Conservation (phyloP, 2,888 invertebrate genomes). For the Xanthia togata region DNA sequence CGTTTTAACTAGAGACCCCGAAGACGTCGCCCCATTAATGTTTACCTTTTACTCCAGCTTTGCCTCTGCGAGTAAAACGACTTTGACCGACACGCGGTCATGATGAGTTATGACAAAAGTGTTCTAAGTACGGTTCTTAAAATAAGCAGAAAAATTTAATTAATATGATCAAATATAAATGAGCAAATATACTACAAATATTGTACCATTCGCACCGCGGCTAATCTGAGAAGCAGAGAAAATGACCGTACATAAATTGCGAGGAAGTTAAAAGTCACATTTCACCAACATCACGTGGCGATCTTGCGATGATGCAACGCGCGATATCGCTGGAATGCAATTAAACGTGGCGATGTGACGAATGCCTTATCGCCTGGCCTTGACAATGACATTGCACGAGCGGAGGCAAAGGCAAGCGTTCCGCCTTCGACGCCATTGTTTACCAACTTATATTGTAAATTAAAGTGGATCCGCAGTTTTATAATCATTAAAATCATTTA, state of each 20-base stretch:
- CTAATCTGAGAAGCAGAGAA: slow-evolving; percentile 67
- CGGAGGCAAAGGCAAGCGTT: slow-evolving; percentile 52
- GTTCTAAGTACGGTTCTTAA: not conserved
- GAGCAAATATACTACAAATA: slow-evolving; percentile 50
- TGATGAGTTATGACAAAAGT: slow-evolving; percentile 1
- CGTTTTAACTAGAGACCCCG: too few species aligned
- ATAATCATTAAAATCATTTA: too few species aligned
- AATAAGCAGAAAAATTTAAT: slow-evolving; percentile 19
- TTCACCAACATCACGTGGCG: slow-evolving; percentile 79
- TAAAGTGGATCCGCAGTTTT: too few species aligned
- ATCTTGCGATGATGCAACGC: slow-evolving; percentile 84
- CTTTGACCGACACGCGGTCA: not conserved
- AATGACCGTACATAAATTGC: slow-evolving; percentile 66
- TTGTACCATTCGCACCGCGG: slow-evolving; percentile 60
- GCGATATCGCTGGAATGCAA: slow-evolving; percentile 87
- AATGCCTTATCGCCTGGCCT: slow-evolving; percentile 85
- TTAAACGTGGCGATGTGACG: slow-evolving; percentile 85
- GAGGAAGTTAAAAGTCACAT: slow-evolving; percentile 67
- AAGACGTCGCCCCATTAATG: too few species aligned
- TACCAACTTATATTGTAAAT: slow-evolving; percentile 54
- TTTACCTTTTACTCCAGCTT: too few species aligned
- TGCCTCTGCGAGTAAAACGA: not conserved
- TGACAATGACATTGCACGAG: slow-evolving; percentile 85
- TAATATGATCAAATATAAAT: slow-evolving; percentile 45
- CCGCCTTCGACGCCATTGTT: slow-evolving; percentile 62